phyloP scores from a whole-genome alignment of 1,140 invertebrate genomes.

The Drosophila sechellia region DNA sequence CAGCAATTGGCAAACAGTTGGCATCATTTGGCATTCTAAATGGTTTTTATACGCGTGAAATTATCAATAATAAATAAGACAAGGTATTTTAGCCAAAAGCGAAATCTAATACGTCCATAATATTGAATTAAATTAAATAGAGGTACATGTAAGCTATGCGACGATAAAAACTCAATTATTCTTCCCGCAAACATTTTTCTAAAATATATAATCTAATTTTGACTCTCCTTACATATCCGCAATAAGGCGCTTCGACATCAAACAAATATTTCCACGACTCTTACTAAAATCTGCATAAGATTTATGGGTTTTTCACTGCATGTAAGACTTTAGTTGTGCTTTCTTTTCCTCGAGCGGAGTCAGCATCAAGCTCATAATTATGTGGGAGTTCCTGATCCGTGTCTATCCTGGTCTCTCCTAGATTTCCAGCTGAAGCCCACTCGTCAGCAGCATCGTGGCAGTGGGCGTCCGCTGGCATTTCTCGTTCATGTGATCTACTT shows the following conservation, averaged over 20 bases:
- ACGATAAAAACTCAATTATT: too few species aligned
- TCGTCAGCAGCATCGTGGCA: slow-evolving; percentile 25
- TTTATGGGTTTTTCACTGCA: slow-evolving; percentile 11
- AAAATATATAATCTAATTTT: too few species aligned
- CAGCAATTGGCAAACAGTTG: slow-evolving; percentile 65
- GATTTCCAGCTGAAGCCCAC: slow-evolving; percentile 24
- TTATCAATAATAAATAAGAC: slow-evolving; percentile 23
- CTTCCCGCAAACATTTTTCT: too few species aligned
- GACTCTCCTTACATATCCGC: too few species aligned
- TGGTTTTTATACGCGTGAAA: slow-evolving; percentile 2
- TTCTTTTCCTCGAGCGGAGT: slow-evolving; percentile 9
- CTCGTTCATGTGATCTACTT: slow-evolving; percentile 47
- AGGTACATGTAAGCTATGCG: too few species aligned
- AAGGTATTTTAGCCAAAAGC: neutral
- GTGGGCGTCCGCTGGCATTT: slow-evolving; percentile 46
- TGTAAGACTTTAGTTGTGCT: slow-evolving; percentile 11
- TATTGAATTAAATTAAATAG: neutral
- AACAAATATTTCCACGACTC: slow-evolving; percentile 8
- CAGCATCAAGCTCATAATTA: slow-evolving; percentile 34
- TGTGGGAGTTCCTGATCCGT: slow-evolving; percentile 45
- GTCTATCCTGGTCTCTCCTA: slow-evolving; percentile 18
- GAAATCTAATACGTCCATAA: too few species aligned
- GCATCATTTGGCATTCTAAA: slow-evolving; percentile 37
- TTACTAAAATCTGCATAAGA: slow-evolving; percentile 6
- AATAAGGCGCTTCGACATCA: slow-evolving; percentile 3